Conservation (phyloP, 1,140 invertebrate genomes). For the Chionoecetes opilio region DNA sequence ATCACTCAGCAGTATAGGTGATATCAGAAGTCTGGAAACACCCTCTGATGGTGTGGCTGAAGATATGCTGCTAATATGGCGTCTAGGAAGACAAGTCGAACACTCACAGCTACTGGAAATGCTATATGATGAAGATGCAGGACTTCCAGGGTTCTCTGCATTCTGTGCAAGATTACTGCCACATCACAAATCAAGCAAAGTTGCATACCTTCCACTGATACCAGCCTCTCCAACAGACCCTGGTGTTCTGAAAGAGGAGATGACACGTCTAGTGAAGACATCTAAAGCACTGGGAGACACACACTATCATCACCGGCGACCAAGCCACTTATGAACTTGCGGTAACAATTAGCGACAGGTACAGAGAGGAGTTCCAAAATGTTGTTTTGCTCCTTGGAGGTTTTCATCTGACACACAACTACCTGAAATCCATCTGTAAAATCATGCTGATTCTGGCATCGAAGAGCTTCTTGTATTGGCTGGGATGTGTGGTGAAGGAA, state of each 20-base stretch:
- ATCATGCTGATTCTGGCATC: conserved; percentile 42
- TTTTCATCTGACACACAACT: conserved; percentile 60
- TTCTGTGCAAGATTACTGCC: conserved; percentile 40
- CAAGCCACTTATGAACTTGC: conserved; percentile 33
- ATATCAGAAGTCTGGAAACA: too few species aligned
- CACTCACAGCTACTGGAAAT: too few species aligned
- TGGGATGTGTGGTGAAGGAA: conserved; percentile 39
- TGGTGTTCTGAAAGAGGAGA: conserved; percentile 51
- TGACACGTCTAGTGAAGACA: conserved; percentile 21
- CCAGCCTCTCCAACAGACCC: conserved; percentile 60
- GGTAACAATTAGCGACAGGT: conserved; percentile 32
- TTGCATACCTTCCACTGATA: conserved; percentile 44
- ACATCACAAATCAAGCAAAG: too few species aligned
- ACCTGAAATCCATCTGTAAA: conserved; percentile 44
- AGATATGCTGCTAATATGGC: too few species aligned
- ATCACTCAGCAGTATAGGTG: too few species aligned
- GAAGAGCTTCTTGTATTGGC: conserved; percentile 43
- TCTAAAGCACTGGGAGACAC: conserved; percentile 4
- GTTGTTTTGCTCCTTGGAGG: conserved; percentile 48
- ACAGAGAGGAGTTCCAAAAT: conserved; percentile 4
- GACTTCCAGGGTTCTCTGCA: conserved; percentile 37
- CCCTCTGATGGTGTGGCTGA: too few species aligned
- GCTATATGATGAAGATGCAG: too few species aligned
- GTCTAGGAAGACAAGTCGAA: too few species aligned
- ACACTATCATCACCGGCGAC: conserved; percentile 29